A percentile compares a stretch with the other conserved stretches of the same genome.
These are phyloP conservation scores for Cryptomyrus ogoouensis DNA, from an alignment of 2,113 vertebrate genomes.

Conservation along the genomic window DNA sequence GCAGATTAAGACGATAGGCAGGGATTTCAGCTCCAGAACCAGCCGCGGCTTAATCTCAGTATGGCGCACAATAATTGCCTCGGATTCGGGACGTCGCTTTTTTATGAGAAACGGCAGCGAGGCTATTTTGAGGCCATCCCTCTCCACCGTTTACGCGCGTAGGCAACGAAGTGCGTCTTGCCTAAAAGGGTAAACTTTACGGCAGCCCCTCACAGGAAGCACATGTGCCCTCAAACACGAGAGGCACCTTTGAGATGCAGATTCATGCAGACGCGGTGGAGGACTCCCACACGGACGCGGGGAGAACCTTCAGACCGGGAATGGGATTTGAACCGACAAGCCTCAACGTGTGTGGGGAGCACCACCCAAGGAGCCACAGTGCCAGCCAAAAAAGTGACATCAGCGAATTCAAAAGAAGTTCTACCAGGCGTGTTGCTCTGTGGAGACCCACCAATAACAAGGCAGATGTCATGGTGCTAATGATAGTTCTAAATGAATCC, in stretches of 20 bases:
- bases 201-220: not conserved
- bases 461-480: not conserved
- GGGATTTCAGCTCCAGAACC: not conserved
- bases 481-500: too few species aligned
- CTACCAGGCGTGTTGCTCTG: not conserved
- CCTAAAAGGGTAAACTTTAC: not conserved
- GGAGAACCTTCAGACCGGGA: not conserved
- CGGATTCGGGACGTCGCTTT: not conserved
- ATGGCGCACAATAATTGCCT: not conserved
- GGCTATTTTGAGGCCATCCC: not conserved
- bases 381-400: not conserved
- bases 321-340: not conserved
- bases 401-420: not conserved
- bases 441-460: not conserved
- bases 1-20: conserved; percentile 17
- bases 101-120: not conserved
- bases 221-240: not conserved
- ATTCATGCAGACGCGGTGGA: not conserved
- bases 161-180: not conserved
- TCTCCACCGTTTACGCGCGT: not conserved
- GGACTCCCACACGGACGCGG: not conserved
- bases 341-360: not conserved
- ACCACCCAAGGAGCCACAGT: not conserved
- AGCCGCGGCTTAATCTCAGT: not conserved
- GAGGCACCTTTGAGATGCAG: not conserved